Conservation (phyloP, 2,888 invertebrate genomes). For the Odontocolon sp. region DNA sequence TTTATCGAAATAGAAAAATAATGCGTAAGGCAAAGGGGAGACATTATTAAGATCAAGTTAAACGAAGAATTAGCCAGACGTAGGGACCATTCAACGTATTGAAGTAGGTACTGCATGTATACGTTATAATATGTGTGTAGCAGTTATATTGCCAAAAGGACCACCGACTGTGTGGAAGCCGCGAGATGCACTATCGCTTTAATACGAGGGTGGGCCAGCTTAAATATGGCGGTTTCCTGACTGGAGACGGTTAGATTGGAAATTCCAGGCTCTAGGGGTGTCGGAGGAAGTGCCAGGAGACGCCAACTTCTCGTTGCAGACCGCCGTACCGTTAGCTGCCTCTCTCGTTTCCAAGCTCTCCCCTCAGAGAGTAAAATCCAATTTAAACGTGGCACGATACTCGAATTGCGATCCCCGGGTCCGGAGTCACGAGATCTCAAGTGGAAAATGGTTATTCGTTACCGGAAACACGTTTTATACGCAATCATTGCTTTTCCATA, state of each 20-base stretch:
- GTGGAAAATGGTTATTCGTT: constrained; percentile 52
- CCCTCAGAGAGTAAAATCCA: constrained; percentile 71
- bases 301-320: constrained; percentile 66
- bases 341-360: constrained; percentile 32
- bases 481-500: constrained; percentile 43
- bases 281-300: constrained; percentile 67
- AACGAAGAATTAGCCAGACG: no score
- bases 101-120: no score
- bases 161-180: constrained; percentile 15
- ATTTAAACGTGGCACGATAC: constrained; percentile 72
- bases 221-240: constrained; percentile 68
- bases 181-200: constrained; percentile 42
- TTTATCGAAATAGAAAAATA: constrained; percentile 3
- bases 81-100: no score
- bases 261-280: constrained; percentile 66
- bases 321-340: constrained; percentile 62
- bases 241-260: constrained; percentile 68
- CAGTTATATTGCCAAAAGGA: neutral
- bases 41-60: no score
- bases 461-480: constrained; percentile 34
- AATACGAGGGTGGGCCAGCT: constrained; percentile 53
- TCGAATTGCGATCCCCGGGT: constrained; percentile 68
- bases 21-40: no score
- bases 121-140: no score
- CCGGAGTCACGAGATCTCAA: constrained; percentile 21